Base-by-base conservation (phyloP, 2,888 invertebrate species). In the Dermolepida albohirtum region DNA sequence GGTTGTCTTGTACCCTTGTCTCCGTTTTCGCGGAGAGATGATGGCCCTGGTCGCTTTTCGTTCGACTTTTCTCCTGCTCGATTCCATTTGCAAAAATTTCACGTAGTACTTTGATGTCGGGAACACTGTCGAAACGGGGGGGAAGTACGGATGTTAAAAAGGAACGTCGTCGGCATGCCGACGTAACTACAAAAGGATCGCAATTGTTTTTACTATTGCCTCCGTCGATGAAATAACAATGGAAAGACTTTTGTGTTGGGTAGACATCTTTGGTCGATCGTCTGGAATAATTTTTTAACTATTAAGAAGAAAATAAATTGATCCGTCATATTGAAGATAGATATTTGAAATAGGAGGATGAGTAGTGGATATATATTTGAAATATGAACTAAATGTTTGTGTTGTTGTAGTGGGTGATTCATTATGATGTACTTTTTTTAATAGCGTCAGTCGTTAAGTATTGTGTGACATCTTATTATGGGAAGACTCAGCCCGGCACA, bases 31-130 rank as follows among this genome's bases (percentile, higher is more conserved):
- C 17, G 10, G 16, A 12, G 7, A n/a, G 10, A 34, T 34, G 34
- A 34, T 62, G 29, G 47, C 39, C 59, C 34, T 10, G 34, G 47
- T 11, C 59, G 47, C 34, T 44, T 34, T 43, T 34, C 59, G 47
- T 29, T 10, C 59, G 34, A 34, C 34, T 62, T 62, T 39, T 29
- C 14, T 39, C 51, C 44, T 34, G 59, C 47, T 62, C 47, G 34
- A 16, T 62, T 47, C 72, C 63, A 74, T 74, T 74, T 72, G 72
- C 71, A 73, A 67, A 72, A 72, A 73, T 72, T 73, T 65, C 74
- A 74, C 74, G 74, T 74, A 73, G 71, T 43, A 55, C 67, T 70
- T 72, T 74, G 71, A 73, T 74, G 74, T 73, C 57, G 57, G 66
- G 67, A n/a, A 66, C 65, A 16, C 47, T 27, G 34, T 12, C n/a